Base-by-base conservation (phyloP, 1,140 invertebrate species). In the Sarcophaga peregrina region DNA sequence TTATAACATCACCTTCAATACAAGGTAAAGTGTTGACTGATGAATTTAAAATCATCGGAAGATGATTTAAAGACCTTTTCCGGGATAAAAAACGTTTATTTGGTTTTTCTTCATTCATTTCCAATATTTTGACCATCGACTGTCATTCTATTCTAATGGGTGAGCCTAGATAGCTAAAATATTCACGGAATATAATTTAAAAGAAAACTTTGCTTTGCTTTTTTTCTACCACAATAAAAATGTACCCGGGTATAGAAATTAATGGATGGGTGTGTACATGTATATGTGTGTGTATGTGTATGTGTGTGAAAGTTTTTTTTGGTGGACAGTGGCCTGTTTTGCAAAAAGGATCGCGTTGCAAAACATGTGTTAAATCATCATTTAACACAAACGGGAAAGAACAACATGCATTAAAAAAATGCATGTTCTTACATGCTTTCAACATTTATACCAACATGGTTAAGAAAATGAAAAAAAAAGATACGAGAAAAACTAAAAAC, bases 331-430 rank as follows among this genome's bases (percentile, higher is more conserved):
- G 47, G 75, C 75, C 75, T 78, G 75, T 78, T 78, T 20, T 78
- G 75, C 47, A 78, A 52, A 78, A 78, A 78, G 75, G 75, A 78
- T 78, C 75, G 75, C 75, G 75, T 78, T 78, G 75, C 62, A 78
- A 52, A 78, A 78, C 75, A 78, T 78, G 75, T 78, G 75, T 78
- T 78, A 78, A 78, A 78, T 78, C 75, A 78, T 78, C 75, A 78
- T 78, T 78, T 78, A 78, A 78, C 75, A 78, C 75, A 78, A 78
- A 78, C 75, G 75, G 75, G 75, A 20, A 48, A 52, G 37, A 78
- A 78, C 75, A 78, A 78, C 48, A 78, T 78, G 75, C 75, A 78
- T 78, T 78, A 78, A 78, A 37, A 78, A 78, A 78, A 78, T 78
- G 75, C 75, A 78, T 78, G 75, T 78, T 78, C 75, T 78, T 78